Evolutionary conservation across 2,888 invertebrate genomes (phyloP).

Genomic region (Megastigmus dorsalis): DNA sequence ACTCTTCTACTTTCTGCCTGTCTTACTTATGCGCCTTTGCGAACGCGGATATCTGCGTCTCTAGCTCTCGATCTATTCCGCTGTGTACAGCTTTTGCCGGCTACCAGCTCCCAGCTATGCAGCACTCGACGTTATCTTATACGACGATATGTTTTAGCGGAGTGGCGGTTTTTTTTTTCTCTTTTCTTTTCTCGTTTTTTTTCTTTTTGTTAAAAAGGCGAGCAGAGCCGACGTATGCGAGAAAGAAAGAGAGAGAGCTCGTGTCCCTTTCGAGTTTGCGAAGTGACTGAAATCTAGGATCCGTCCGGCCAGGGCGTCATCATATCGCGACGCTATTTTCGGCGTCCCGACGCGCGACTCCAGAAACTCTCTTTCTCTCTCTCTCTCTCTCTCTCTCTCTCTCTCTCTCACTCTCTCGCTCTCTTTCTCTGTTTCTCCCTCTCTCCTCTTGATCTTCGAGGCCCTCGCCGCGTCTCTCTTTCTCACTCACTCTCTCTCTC

Average conservation of each 20-base stretch:
- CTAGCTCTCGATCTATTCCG: no score
- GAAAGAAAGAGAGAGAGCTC: slow-evolving; percentile 52
- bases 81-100: no score
- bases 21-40: neutral
- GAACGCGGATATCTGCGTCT: no score
- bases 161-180: no score
- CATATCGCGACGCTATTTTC: slow-evolving; percentile 74
- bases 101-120: no score
- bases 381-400: slow-evolving; percentile 47
- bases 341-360: slow-evolving; percentile 70
- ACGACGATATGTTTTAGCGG: no score
- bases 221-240: neutral
- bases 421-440: slow-evolving; percentile 54
- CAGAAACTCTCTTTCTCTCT: slow-evolving; percentile 56
- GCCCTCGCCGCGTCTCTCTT: no score
- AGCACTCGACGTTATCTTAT: no score
- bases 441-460: no score
- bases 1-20: neutral
- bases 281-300: slow-evolving; percentile 75
- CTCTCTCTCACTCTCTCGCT: slow-evolving; percentile 48
- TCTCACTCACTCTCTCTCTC: slow-evolving; percentile 48
- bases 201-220: neutral
- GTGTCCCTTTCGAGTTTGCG: slow-evolving; percentile 72
- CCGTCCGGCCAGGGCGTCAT: slow-evolving; percentile 72
- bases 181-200: neutral